phyloP scores from a whole-genome alignment of 2,888 invertebrate species.

The Polymixis lichenea region DNA sequence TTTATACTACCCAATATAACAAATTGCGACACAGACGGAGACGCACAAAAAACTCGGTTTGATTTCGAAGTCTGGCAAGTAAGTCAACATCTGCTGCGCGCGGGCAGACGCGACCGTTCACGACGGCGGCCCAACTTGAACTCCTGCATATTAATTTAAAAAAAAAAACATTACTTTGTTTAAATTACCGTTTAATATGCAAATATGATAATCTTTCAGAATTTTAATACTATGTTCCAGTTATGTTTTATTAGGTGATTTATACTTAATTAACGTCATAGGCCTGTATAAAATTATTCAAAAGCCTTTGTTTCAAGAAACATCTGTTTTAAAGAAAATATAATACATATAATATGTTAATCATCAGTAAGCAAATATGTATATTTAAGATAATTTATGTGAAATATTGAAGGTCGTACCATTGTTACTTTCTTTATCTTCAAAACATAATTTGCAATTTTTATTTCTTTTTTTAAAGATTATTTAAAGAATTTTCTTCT shows the following conservation, averaged over 20 bases:
- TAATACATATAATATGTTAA: background rate
- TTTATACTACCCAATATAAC: too few species aligned
- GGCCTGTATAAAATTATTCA: background rate
- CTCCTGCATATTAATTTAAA: too few species aligned
- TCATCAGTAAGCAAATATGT: background rate
- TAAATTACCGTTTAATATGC: background rate
- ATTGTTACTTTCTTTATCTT: background rate
- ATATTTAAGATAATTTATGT: background rate
- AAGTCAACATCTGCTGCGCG: too few species aligned
- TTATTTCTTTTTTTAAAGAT: background rate
- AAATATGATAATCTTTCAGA: constrained; percentile 1
- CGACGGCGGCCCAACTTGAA: too few species aligned
- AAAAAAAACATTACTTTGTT: background rate
- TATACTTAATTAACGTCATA: background rate
- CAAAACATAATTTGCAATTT: background rate
- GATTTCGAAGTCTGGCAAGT: too few species aligned
- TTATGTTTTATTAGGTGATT: constrained; percentile 13
- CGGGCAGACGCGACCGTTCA: too few species aligned
- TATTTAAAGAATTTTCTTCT: too few species aligned
- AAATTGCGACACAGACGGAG: too few species aligned
- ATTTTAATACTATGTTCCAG: background rate
- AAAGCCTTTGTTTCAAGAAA: background rate
- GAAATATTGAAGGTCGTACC: background rate
- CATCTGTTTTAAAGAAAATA: background rate
- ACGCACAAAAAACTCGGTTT: too few species aligned